Evolutionary conservation across 1,140 invertebrate species (phyloP).

Genomic region (Riptortus pedestris): DNA sequence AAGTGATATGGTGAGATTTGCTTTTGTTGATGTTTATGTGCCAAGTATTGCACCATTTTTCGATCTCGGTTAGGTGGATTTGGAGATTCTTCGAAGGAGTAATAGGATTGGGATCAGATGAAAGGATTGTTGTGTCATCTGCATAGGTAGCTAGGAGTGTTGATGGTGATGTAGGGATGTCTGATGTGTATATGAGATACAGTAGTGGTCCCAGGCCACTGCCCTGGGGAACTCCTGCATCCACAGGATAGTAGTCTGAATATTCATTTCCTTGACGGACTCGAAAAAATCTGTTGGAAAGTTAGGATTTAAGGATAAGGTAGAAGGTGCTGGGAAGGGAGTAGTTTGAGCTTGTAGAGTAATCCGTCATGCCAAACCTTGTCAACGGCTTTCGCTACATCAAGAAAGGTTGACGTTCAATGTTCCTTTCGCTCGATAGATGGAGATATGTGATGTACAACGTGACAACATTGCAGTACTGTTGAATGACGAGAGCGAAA

Average conservation of each 20-base stretch:
- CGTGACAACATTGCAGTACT: no score
- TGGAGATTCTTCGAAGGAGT: neutral
- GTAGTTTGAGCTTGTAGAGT: constrained; percentile 33
- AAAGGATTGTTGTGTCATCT: neutral
- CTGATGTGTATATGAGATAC: neutral
- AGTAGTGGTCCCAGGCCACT: neutral
- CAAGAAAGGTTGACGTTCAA: constrained; percentile 34
- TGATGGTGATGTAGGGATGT: neutral
- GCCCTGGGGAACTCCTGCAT: neutral
- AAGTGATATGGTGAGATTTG: neutral
- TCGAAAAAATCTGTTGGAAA: constrained; percentile 1
- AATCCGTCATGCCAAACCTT: constrained; percentile 36
- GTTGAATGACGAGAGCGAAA: no score
- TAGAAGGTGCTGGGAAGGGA: constrained; percentile 10
- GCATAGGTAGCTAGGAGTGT: neutral
- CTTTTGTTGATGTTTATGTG: neutral
- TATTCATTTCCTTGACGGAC: neutral
- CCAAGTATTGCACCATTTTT: neutral
- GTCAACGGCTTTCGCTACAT: constrained; percentile 39
- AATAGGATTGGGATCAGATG: neutral
- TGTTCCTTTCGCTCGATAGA: constrained; percentile 34
- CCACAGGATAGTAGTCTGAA: neutral
- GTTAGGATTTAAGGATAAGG: neutral
- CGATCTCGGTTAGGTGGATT: no score
- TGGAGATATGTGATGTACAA: constrained; percentile 32